These are phyloP conservation scores for Columba guinea DNA, from an alignment of 2,797 vertebrate species.

Conservation along the genomic window DNA sequence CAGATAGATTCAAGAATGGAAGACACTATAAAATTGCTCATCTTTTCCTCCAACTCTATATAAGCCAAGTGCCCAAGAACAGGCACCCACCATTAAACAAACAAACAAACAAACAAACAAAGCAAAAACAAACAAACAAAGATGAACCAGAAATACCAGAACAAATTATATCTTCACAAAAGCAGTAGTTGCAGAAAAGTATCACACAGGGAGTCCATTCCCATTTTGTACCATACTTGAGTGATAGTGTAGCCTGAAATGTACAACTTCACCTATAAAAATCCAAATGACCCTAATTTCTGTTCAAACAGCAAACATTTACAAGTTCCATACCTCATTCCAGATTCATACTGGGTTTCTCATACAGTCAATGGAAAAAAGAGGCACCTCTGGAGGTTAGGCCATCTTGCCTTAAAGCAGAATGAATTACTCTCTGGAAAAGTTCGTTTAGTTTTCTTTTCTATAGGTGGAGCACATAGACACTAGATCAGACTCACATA, in stretches of 20 bases:
- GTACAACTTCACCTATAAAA: neutral
- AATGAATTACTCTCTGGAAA: neutral
- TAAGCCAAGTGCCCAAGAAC: neutral
- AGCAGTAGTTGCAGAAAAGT: neutral
- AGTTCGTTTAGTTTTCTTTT: neutral
- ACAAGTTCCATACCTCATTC: neutral
- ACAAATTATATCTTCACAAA: neutral
- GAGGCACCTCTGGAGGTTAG: neutral
- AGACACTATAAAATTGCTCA: neutral
- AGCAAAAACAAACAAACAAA: neutral
- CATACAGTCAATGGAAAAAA: neutral
- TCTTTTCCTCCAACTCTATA: neutral
- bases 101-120: neutral
- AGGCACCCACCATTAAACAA: fast-evolving
- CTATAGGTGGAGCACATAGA: neutral
- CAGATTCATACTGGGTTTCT: neutral
- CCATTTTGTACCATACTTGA: neutral
- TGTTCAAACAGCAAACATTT: neutral
- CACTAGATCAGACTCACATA: neutral
- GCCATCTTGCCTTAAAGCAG: neutral
- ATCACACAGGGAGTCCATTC: neutral
- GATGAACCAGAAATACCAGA: neutral
- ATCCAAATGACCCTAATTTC: neutral
- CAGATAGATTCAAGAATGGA: neutral
- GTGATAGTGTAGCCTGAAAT: neutral